Evolutionary conservation across 2,888 invertebrate species (phyloP).

Genomic region (Agriopis leucophaearia): DNA sequence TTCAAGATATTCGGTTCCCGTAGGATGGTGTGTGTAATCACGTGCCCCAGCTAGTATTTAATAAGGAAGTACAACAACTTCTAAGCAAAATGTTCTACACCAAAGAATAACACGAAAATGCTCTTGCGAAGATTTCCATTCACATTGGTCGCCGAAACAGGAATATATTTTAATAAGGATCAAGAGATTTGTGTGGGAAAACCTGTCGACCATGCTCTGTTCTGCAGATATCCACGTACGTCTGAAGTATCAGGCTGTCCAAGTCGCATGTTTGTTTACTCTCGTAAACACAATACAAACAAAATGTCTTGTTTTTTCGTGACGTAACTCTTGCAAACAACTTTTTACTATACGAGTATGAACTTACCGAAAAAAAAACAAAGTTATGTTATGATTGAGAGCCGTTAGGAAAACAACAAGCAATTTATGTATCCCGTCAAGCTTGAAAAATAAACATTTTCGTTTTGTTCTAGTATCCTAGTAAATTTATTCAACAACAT

Average conservation of each 20-base stretch:
- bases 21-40: neutral
- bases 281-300: slow-evolving; percentile 21
- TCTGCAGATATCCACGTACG: slow-evolving; percentile 20
- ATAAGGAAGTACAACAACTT: neutral
- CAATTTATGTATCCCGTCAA: neutral
- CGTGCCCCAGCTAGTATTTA: neutral
- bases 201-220: slow-evolving; percentile 24
- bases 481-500: no score
- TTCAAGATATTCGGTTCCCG: no score
- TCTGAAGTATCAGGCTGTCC: neutral
- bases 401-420: neutral
- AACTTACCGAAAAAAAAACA: neutral
- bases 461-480: no score
- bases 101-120: slow-evolving; percentile 17
- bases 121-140: slow-evolving; percentile 12
- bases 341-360: slow-evolving; percentile 14
- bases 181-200: slow-evolving; percentile 27
- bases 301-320: slow-evolving; percentile 20
- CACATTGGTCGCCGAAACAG: slow-evolving; percentile 12
- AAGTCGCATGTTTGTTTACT: slow-evolving; percentile 21
- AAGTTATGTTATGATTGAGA: neutral
- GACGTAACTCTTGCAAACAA: slow-evolving; percentile 8
- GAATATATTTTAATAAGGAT: slow-evolving; percentile 32
- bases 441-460: no score
- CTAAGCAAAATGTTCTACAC: slow-evolving; percentile 7